These are phyloP conservation scores for Tetranychus piercei DNA, from an alignment of 2,888 invertebrate genomes.

Conservation along the genomic window DNA sequence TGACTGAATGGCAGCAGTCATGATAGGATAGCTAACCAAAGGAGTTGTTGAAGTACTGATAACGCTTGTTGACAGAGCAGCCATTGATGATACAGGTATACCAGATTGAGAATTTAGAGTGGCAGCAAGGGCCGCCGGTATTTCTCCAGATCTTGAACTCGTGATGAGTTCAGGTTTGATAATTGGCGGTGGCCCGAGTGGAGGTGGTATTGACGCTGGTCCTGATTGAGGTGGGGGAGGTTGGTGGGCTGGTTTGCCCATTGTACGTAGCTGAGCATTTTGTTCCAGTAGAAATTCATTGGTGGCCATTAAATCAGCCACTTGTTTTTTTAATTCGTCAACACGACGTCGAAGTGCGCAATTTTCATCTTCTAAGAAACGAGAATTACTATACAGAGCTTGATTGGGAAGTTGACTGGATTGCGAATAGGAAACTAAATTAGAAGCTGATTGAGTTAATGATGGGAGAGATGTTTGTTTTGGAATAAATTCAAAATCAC, in stretches of 20 bases:
- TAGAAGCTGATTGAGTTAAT: too few relatives aligned
- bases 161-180: not conserved
- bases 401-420: too few relatives aligned
- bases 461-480: too few relatives aligned
- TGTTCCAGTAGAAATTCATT: conserved; percentile 60
- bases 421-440: too few relatives aligned
- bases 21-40: conserved; percentile 8
- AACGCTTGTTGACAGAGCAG: conserved; percentile 1
- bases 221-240: not conserved
- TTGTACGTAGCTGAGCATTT: conserved; percentile 46
- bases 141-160: not conserved
- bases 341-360: conserved; percentile 46
- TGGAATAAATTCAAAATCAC: too few relatives aligned
- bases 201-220: not conserved
- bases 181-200: not conserved
- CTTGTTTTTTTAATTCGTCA: conserved; percentile 50
- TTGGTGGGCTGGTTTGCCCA: not conserved
- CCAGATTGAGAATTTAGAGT: not conserved
- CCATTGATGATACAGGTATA: not conserved
- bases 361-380: conserved; percentile 45
- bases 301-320: conserved; percentile 50
- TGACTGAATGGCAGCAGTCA: not conserved
- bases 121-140: not conserved
- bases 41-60: not conserved
- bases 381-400: conserved; percentile 4